Base-by-base conservation (phyloP, 2,113 vertebrate species). In the Alaudala cheleensis region DNA sequence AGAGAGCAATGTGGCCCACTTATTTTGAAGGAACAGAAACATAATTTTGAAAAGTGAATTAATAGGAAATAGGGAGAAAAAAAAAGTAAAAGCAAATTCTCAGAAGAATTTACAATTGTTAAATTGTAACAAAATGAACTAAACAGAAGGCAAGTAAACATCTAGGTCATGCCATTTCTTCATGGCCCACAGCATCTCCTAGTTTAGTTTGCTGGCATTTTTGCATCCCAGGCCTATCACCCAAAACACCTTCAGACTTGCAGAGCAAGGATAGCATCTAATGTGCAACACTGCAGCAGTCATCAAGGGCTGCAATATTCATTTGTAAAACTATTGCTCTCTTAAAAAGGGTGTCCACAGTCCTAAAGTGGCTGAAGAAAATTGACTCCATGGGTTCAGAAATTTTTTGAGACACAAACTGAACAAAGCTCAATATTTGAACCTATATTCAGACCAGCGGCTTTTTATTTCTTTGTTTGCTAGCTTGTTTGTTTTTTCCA, bases 361-460 rank as follows among this genome's bases (percentile, higher is more conserved):
- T 25, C 33, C 24, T 47, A 31, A 14, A 70, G 11, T 29, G 10
- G n/a, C 62, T 61, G 25, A 69, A 67, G 31, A 80, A 85, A 44
- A 40, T 5, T 24, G 7, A 44, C 12, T 40, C 24, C 19, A 40
- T 10, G 6, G 22, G 21, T 93, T 42, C 17, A 71, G 31, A 93
- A 76, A 50, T 23, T 49, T 13, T 58, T 91, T 45, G 37, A 86
- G 26, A 56, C 20, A 84, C 14, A 54, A 84, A 64, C 29, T 65
- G 58, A 83, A 65, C 45, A 93, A 72, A 91, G 50, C 33, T 95
- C 26, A 90, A 44, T 62, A 96, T 93, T 47, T 94, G 19, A 49
- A 66, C 12, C 34, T 72, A 64, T 82, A 88, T 58, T 78, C 31
- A 94, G 89, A 85, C 3, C 26, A 7, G 17, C 14, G 5, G 1